Conservation (phyloP, 1,140 invertebrate species). For the Cepaea nemoralis region DNA sequence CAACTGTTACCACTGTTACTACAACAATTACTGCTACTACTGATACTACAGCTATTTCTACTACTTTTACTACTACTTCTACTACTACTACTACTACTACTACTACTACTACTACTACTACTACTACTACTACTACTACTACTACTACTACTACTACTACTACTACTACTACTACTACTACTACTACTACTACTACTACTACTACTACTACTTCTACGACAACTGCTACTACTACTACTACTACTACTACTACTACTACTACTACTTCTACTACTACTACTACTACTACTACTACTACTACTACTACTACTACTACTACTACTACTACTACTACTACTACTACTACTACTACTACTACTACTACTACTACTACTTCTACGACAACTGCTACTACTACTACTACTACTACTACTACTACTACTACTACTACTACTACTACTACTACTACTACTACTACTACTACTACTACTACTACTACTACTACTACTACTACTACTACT, state of each 20-base stretch:
- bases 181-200: slow-evolving; percentile 30
- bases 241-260: slow-evolving; percentile 8
- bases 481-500: too few species aligned
- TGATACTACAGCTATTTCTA: background rate
- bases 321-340: background rate
- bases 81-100: slow-evolving; percentile 72
- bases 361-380: background rate
- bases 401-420: too few species aligned
- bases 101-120: slow-evolving; percentile 52
- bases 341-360: background rate
- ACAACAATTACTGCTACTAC: background rate
- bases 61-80: slow-evolving; percentile 13
- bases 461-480: too few species aligned
- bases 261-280: background rate
- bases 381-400: slow-evolving; percentile 14
- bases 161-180: slow-evolving; percentile 39
- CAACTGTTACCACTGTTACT: background rate
- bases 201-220: background rate
- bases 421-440: too few species aligned
- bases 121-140: slow-evolving; percentile 42
- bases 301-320: background rate
- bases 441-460: too few species aligned
- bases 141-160: slow-evolving; percentile 44
- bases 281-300: background rate
- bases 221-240: slow-evolving; percentile 27